Conservation (phyloP, 2,113 vertebrate species). For the Oplegnathus fasciatus region DNA sequence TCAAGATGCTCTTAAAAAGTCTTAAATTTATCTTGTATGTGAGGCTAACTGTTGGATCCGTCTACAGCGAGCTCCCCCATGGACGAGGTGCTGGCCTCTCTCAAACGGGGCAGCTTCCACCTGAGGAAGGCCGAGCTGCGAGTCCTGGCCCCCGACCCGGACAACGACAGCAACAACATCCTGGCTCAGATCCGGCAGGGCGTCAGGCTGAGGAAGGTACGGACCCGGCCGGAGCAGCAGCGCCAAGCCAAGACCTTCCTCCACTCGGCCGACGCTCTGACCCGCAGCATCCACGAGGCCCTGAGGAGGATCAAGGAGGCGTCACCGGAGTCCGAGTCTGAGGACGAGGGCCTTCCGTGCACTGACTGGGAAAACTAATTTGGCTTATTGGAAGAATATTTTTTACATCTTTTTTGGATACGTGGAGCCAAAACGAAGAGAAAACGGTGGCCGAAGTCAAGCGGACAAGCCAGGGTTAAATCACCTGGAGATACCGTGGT, state of each 20-base stretch:
- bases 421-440: constrained; percentile 39
- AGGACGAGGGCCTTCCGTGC: constrained; percentile 94
- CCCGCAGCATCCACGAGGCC: constrained; percentile 97
- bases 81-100: constrained; percentile 98
- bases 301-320: constrained; percentile 97
- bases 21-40: not conserved
- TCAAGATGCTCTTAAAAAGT: not conserved
- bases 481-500: constrained; percentile 28
- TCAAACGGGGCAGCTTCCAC: constrained; percentile 97
- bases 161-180: constrained; percentile 96
- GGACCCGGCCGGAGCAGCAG: constrained; percentile 87
- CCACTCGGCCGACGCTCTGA: constrained; percentile 92
- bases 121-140: constrained; percentile 96
- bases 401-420: not conserved
- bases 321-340: constrained; percentile 96
- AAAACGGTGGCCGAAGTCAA: constrained; percentile 1
- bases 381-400: constrained; percentile 16
- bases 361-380: constrained; percentile 96
- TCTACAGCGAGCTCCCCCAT: constrained; percentile 94
- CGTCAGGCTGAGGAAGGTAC: constrained; percentile 95
- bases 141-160: constrained; percentile 92
- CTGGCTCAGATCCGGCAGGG: constrained; percentile 98
- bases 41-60: not conserved
- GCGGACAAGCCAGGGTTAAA: constrained; percentile 23
- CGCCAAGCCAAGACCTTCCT: constrained; percentile 87